Evolutionary conservation across 2,113 vertebrate genomes (phyloP), one percentile per base, ranked within the genome.

Genomic region (Hippocampus barbouri): DNA sequence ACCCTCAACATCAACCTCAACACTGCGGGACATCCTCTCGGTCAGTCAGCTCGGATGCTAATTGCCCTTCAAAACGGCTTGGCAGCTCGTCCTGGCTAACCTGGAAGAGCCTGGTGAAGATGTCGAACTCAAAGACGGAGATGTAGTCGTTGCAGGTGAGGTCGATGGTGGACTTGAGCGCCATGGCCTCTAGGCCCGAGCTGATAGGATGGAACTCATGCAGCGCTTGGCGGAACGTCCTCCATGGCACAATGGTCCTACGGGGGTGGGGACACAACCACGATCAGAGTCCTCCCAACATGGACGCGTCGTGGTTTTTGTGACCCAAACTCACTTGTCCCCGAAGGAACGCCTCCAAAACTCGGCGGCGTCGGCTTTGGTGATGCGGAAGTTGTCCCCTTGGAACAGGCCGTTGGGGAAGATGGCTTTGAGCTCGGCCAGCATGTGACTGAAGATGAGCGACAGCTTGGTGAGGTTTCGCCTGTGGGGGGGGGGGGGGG

Each of bases 81-180:
- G 27, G 14, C 15, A 6, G 34, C 60, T 11, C 61, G 21, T 30
- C 25, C 15, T 16, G 47, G 14, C 47, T 16, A 30, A 97, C 97
- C 97, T 99, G 97, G 89, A 99, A 99, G 21, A 99, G 96, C 0
- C 97, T 88, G 56, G 97, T 99, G 89, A 99, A 99, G 89, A 99
- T 99, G 86, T 99, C 97, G 16, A 99, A 99, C 86, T 99, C 97
- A 75, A 99, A 99, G 0, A 99, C 97, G 0, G 97, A 99, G 89
- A 99, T 99, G 92, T 96, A 98, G 84, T 99, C 97, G 20, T 99
- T 99, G 92, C 97, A 99, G 0, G 97, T 98, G 79, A 99, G 90
- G 90, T 99, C 97, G 34, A 98, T 99, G 7, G 97, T 99, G 62
- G 97, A 99, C 76, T 99, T 99, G 25, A 99, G 90, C 57, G 97